phyloP scores from a whole-genome alignment of 2,113 vertebrate species.

The Nesogale talazaci region DNA sequence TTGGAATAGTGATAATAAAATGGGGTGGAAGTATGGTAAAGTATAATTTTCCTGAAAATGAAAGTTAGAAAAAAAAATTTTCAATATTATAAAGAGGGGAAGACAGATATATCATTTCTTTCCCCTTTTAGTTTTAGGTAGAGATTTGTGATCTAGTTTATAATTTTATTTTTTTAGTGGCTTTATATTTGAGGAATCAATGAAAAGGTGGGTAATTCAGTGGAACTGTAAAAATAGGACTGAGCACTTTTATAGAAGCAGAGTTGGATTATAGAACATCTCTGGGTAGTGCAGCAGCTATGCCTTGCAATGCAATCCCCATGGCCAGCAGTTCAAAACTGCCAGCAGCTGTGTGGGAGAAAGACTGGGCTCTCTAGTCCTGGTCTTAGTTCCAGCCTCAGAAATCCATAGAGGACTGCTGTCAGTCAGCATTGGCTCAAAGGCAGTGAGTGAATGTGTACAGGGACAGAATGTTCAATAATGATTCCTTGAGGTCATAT shows the following conservation, averaged over 20 bases:
- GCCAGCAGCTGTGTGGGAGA: too few relatives aligned
- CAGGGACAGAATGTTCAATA: not conserved
- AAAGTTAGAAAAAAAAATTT: not conserved
- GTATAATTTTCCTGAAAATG: not conserved
- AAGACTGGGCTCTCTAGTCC: too few relatives aligned
- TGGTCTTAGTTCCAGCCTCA: too few relatives aligned
- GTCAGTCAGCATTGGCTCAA: too few relatives aligned
- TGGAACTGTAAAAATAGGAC: not conserved
- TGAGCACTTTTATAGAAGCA: not conserved
- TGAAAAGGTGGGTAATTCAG: not conserved
- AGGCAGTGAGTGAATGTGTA: too few relatives aligned
- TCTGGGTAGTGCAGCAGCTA: not conserved
- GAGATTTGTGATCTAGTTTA: not conserved
- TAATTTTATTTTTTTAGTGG: constrained; percentile 2
- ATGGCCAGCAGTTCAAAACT: too few relatives aligned
- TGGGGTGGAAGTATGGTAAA: not conserved
- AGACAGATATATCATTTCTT: not conserved
- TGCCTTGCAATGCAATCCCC: too few relatives aligned
- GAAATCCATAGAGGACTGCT: too few relatives aligned
- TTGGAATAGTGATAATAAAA: constrained; percentile 2
- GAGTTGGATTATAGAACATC: not conserved
- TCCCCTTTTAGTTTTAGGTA: not conserved
- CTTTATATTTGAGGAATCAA: constrained; percentile 10
- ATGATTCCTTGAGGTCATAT: not conserved
- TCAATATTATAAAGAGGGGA: not conserved